Conservation (phyloP, 2,797 vertebrate species). For the Hydrolagus colliei region DNA sequence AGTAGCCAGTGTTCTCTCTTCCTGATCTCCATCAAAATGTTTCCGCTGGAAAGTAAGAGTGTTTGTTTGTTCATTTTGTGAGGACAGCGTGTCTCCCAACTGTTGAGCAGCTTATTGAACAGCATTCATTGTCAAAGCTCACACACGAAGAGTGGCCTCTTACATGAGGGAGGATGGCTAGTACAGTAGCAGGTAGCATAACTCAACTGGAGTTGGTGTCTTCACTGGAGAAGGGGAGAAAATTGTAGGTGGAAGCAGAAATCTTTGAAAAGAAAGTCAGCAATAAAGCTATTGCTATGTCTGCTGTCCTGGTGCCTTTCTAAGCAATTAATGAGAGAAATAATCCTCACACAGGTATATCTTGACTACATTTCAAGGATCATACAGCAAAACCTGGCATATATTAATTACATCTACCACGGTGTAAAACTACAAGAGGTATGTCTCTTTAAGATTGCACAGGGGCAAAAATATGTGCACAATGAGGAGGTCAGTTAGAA, state of each 20-base stretch:
- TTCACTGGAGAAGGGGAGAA: background rate
- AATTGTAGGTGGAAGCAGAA: background rate
- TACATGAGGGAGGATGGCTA: no score
- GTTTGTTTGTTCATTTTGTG: no score
- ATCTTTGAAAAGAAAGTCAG: background rate
- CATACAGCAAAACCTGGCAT: no score
- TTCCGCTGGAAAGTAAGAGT: no score
- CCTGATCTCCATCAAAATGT: no score
- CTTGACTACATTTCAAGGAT: background rate
- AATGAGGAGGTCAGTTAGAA: slow-evolving; percentile 9
- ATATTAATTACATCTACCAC: background rate
- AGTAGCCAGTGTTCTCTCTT: background rate
- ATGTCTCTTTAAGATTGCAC: no score
- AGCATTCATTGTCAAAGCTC: background rate
- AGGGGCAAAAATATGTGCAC: background rate
- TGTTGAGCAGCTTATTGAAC: no score
- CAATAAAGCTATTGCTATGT: background rate
- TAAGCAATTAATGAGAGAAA: background rate
- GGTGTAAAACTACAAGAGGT: no score
- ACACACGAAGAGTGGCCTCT: background rate
- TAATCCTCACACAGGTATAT: background rate
- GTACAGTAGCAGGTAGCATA: no score
- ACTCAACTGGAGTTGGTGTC: background rate
- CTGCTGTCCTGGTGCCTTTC: background rate
- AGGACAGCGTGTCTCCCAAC: background rate